These are phyloP conservation scores for Cranoglanis bouderius DNA, from an alignment of 2,113 vertebrate species.

Conservation along the genomic window DNA sequence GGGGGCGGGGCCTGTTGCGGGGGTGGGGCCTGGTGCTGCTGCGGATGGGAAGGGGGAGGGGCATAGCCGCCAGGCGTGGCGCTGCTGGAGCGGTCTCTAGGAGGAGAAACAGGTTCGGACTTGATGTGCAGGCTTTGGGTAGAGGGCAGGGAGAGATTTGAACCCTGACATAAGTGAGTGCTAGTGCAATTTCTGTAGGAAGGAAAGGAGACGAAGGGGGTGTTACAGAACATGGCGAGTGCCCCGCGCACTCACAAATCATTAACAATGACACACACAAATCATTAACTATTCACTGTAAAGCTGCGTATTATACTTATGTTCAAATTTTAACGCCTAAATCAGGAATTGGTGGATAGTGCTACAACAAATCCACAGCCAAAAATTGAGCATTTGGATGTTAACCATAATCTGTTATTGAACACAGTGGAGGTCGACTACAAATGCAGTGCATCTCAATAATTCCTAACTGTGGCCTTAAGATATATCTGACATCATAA, in stretches of 20 bases:
- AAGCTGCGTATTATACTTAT: not conserved
- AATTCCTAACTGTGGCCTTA: not conserved
- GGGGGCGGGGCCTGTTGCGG: slow-evolving; percentile 84
- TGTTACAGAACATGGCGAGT: slow-evolving; percentile 90
- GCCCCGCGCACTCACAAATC: slow-evolving; percentile 68
- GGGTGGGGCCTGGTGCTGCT: slow-evolving; percentile 70
- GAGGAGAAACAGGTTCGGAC: slow-evolving; percentile 99
- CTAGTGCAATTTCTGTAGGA: slow-evolving; percentile 99
- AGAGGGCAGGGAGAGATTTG: slow-evolving; percentile 99
- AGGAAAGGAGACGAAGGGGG: slow-evolving; percentile 88
- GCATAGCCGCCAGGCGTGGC: slow-evolving; percentile 91
- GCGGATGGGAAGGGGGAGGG: slow-evolving; percentile 50
- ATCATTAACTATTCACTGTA: not conserved
- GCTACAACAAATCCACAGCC: not conserved
- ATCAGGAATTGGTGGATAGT: not conserved
- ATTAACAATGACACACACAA: not conserved
- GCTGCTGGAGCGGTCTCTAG: slow-evolving; percentile 97
- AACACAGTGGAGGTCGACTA: not conserved
- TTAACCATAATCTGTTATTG: not conserved
- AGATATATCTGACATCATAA: not conserved
- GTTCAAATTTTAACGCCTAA: not conserved
- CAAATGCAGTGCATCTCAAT: not conserved
- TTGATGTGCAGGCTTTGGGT: slow-evolving; percentile 99
- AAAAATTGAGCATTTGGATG: not conserved
- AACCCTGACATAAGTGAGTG: slow-evolving; percentile 99